These are phyloP conservation scores for Panopea generosa DNA, from an alignment of 2,888 invertebrate genomes.

Conservation along the genomic window DNA sequence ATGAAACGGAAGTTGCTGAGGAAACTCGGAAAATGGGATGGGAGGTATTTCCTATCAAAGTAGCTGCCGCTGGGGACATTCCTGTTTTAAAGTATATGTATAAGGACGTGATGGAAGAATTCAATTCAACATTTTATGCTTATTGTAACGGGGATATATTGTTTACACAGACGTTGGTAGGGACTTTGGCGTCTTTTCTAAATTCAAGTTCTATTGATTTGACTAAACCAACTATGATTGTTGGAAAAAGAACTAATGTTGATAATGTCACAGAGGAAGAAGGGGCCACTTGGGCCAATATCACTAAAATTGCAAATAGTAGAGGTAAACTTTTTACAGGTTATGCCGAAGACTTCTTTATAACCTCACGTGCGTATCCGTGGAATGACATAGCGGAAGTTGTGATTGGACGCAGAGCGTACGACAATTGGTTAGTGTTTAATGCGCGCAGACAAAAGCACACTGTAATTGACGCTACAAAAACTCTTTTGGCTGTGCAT, in stretches of 20 bases:
- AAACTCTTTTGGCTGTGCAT: slow-evolving; percentile 75
- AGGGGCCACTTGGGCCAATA: slow-evolving; percentile 53
- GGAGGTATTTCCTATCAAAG: slow-evolving; percentile 63
- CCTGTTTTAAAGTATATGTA: slow-evolving; percentile 79
- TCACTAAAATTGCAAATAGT: slow-evolving; percentile 56
- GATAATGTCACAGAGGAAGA: slow-evolving; percentile 67
- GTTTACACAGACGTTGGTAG: slow-evolving; percentile 67
- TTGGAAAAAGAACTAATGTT: slow-evolving; percentile 72
- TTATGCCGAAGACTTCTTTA: slow-evolving; percentile 78
- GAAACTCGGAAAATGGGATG: slow-evolving; percentile 65
- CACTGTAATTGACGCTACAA: slow-evolving; percentile 72
- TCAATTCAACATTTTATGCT: slow-evolving; percentile 73
- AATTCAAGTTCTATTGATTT: slow-evolving; percentile 32
- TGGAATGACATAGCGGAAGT: slow-evolving; percentile 78
- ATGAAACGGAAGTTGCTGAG: slow-evolving; percentile 56
- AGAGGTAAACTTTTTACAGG: slow-evolving; percentile 72
- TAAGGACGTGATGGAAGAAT: slow-evolving; percentile 65
- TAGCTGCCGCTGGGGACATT: slow-evolving; percentile 65
- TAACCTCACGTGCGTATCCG: slow-evolving; percentile 71
- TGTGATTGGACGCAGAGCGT: slow-evolving; percentile 78
- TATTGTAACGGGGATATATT: slow-evolving; percentile 79
- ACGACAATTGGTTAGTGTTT: slow-evolving; percentile 80
- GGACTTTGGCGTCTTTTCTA: slow-evolving; percentile 58
- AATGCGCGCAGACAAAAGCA: slow-evolving; percentile 67
- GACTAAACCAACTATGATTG: slow-evolving; percentile 61